These are phyloP conservation scores for Beris chalybata DNA, from an alignment of 2,888 invertebrate genomes.

Conservation along the genomic window DNA sequence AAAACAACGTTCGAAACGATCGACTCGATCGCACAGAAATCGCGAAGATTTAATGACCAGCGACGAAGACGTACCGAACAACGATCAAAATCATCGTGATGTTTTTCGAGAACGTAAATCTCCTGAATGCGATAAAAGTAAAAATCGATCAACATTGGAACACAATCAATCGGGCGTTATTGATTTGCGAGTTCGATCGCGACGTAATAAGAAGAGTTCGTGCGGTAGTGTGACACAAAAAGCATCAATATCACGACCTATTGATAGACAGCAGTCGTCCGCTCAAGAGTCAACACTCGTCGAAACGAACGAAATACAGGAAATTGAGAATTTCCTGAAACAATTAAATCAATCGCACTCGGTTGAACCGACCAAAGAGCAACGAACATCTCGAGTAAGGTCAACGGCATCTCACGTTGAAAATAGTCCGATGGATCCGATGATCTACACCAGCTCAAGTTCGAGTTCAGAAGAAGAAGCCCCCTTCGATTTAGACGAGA, in stretches of 20 bases:
- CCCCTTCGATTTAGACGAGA: neutral
- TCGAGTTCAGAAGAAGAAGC: neutral
- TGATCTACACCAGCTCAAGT: neutral
- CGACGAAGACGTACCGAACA: slow-evolving; percentile 1
- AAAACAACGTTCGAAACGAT: no score
- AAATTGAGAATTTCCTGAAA: neutral
- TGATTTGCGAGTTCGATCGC: slow-evolving; percentile 2
- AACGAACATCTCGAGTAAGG: neutral
- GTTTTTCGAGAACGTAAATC: neutral
- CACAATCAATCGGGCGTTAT: slow-evolving; percentile 1
- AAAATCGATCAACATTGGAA: neutral
- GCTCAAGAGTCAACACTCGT: no score
- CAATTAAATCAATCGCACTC: neutral
- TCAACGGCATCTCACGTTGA: no score
- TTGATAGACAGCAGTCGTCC: no score
- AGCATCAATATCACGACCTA: no score
- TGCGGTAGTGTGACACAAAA: no score
- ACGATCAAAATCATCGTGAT: neutral
- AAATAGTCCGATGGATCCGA: neutral
- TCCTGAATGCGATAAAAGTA: neutral
- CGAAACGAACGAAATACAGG: neutral
- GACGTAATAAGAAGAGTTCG: neutral
- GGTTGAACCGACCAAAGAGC: neutral
- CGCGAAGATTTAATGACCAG: slow-evolving; percentile 7
- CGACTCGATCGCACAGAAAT: neutral